These are phyloP conservation scores for Corythornis leucogaster DNA, from an alignment of 2,797 vertebrate genomes.

Conservation along the genomic window DNA sequence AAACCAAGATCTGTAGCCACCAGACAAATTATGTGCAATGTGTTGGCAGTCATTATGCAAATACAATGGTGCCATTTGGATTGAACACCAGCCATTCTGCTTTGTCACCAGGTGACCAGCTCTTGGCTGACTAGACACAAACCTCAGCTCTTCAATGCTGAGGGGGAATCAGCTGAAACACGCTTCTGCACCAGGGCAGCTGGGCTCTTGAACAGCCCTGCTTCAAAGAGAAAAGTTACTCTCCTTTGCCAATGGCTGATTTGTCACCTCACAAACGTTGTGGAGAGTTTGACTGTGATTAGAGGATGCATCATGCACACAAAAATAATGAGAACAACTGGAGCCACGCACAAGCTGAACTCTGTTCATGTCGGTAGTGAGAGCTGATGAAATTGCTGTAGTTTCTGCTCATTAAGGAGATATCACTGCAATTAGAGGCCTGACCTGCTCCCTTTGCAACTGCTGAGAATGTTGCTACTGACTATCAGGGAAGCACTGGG, in stretches of 20 bases:
- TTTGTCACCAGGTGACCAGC: background rate
- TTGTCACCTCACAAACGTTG: background rate
- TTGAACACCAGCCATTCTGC: background rate
- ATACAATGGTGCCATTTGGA: background rate
- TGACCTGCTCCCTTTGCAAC: background rate
- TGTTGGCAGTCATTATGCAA: background rate
- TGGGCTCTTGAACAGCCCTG: background rate
- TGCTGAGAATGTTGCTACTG: background rate
- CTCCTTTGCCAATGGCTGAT: background rate
- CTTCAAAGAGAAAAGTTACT: background rate
- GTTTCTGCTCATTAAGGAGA: slow-evolving; percentile 39
- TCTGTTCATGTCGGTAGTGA: background rate
- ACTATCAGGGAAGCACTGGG: background rate
- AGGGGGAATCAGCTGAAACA: background rate
- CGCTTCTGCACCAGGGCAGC: background rate
- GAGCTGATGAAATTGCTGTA: background rate
- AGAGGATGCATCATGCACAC: background rate
- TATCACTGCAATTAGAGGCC: background rate
- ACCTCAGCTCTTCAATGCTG: background rate
- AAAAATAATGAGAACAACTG: background rate
- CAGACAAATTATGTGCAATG: background rate
- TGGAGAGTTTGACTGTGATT: background rate
- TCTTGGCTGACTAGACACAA: background rate
- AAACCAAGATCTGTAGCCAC: background rate
- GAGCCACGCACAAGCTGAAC: background rate